phyloP scores from a whole-genome alignment of 2,797 vertebrate species.

The Crenuchus spilurus region DNA sequence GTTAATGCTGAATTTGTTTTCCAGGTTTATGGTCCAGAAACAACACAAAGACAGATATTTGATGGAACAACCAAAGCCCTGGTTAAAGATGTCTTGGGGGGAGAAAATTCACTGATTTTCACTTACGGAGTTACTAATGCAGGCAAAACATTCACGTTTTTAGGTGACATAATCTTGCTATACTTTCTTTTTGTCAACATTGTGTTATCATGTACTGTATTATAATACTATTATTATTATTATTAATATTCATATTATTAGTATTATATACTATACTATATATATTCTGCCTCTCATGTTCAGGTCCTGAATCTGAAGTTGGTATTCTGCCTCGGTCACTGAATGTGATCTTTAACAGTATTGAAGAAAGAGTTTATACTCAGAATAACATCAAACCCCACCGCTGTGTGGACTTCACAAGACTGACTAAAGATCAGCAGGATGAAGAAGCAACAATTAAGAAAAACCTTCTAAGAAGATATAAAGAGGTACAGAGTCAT shows the following conservation, averaged over 20 bases:
- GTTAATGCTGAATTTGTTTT: background rate
- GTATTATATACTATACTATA: too few relatives aligned
- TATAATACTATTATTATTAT: too few relatives aligned
- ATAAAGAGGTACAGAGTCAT: conserved; percentile 75
- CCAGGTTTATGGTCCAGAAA: conserved; percentile 89
- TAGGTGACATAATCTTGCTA: conserved; percentile 74
- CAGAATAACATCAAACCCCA: conserved; percentile 87
- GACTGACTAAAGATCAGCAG: conserved; percentile 85
- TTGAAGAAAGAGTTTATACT: conserved; percentile 80
- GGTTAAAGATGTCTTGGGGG: conserved; percentile 84
- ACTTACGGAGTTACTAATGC: conserved; percentile 94
- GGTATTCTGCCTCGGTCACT: conserved; percentile 90
- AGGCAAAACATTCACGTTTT: conserved; percentile 93
- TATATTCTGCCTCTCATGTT: conserved; percentile 3
- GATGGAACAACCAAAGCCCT: conserved; percentile 82
- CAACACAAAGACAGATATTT: conserved; percentile 88
- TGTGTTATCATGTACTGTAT: too few relatives aligned
- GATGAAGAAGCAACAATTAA: conserved; percentile 80
- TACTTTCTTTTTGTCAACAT: background rate
- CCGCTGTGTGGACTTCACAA: conserved; percentile 85
- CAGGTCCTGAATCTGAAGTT: conserved; percentile 85
- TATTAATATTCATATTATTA: too few relatives aligned
- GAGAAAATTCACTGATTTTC: conserved; percentile 89
- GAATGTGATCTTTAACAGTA: conserved; percentile 85
- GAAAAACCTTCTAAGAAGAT: conserved; percentile 67